Evolutionary conservation across 2,888 invertebrate species (phyloP).

Genomic region (Eupithecia pulchellata): DNA sequence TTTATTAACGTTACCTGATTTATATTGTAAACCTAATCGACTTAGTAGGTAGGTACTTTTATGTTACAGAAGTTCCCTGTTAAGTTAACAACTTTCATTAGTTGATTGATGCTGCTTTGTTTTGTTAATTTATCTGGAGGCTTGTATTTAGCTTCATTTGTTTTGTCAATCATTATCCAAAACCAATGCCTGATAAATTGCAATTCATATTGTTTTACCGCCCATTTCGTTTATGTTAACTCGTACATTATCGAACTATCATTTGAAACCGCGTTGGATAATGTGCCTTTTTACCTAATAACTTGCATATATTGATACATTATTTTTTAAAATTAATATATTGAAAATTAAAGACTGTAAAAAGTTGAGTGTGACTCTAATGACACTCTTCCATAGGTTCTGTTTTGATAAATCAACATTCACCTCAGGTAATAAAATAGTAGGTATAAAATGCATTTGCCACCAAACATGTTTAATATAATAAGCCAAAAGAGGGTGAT

Average conservation of each 20-base stretch:
- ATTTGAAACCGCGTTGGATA: slow-evolving; percentile 45
- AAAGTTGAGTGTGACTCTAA: background rate
- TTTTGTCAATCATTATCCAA: slow-evolving; percentile 21
- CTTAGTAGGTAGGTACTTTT: background rate
- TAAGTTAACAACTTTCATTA: background rate
- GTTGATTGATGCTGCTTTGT: slow-evolving; percentile 2
- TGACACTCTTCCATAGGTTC: too few relatives aligned
- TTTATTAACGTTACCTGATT: background rate
- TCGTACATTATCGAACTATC: slow-evolving; percentile 59
- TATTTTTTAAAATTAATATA: background rate
- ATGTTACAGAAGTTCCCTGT: background rate
- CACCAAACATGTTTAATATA: too few relatives aligned
- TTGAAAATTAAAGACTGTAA: too few relatives aligned
- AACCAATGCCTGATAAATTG: slow-evolving; percentile 62
- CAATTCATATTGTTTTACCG: slow-evolving; percentile 66
- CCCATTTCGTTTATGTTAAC: slow-evolving; percentile 71
- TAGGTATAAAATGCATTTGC: too few relatives aligned
- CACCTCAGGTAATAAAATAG: too few relatives aligned
- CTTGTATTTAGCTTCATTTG: background rate
- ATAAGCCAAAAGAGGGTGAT: too few relatives aligned
- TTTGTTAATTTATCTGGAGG: background rate
- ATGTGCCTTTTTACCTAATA: background rate
- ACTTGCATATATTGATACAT: background rate
- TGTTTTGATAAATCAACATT: too few relatives aligned
- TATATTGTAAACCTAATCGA: background rate